These are phyloP conservation scores for Aldrovandia affinis DNA, from an alignment of 2,797 vertebrate species.

Conservation along the genomic window DNA sequence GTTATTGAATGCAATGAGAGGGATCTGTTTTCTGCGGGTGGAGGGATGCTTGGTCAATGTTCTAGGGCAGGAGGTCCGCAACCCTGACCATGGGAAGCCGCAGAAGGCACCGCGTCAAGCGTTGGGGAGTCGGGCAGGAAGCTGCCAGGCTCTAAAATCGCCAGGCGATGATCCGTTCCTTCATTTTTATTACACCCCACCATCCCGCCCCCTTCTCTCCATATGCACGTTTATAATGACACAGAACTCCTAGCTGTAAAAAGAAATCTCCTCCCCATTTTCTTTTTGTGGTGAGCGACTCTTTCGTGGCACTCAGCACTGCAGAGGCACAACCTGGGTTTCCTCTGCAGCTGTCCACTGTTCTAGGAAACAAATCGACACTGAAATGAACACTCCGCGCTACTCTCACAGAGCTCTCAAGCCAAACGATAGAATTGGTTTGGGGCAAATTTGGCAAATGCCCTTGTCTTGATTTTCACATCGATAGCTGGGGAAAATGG, in stretches of 20 bases:
- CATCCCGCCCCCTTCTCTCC: constrained; percentile 45
- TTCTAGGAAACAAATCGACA: too few relatives aligned
- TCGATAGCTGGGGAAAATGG: too few relatives aligned
- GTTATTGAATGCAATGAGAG: too few relatives aligned
- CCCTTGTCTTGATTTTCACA: too few relatives aligned
- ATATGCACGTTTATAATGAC: constrained; percentile 54
- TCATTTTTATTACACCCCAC: constrained; percentile 69
- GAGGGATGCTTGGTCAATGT: too few relatives aligned
- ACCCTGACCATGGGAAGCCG: background rate
- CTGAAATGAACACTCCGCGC: too few relatives aligned
- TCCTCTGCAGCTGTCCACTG: too few relatives aligned
- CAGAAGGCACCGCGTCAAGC: background rate
- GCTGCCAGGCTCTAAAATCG: constrained; percentile 63
- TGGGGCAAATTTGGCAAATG: too few relatives aligned
- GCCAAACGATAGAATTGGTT: too few relatives aligned
- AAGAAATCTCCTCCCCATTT: constrained; percentile 44
- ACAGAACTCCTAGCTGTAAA: constrained; percentile 48
- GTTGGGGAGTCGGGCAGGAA: constrained; percentile 58
- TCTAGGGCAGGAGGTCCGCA: background rate
- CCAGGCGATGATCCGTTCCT: constrained; percentile 65
- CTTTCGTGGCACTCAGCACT: too few relatives aligned
- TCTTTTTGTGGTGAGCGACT: constrained; percentile 8
- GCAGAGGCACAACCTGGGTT: too few relatives aligned
- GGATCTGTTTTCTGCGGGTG: background rate
- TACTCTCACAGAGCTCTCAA: too few relatives aligned